These are phyloP conservation scores for Pocillopora verrucosa DNA, from an alignment of 64 coral and sea anemone genomes.

Conservation along the genomic window DNA sequence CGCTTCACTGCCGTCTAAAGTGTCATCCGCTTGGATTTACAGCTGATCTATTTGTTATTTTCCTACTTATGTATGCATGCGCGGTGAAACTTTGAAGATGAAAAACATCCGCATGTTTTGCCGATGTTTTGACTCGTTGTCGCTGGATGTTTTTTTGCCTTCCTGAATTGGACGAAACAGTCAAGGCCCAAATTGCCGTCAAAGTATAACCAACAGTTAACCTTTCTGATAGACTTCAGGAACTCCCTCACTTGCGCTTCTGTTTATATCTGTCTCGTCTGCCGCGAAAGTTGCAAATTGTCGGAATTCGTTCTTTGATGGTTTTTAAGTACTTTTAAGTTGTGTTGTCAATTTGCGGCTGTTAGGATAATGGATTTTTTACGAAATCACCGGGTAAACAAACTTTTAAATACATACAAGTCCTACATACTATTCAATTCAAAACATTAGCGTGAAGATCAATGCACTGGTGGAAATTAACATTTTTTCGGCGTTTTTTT, in stretches of 20 bases:
- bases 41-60: slow-evolving; percentile 6
- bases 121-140: slow-evolving; percentile 24
- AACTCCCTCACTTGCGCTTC: neutral
- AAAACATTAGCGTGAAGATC: neutral
- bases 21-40: neutral
- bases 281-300: slow-evolving; percentile 35
- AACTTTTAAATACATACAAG: neutral
- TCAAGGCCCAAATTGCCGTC: neutral
- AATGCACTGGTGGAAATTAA: neutral
- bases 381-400: slow-evolving; percentile 15
- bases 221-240: neutral
- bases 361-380: slow-evolving; percentile 31
- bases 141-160: neutral
- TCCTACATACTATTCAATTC: neutral
- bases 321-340: slow-evolving; percentile 26
- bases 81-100: slow-evolving; percentile 46
- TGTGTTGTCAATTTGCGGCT: slow-evolving; percentile 45
- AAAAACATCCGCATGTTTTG: slow-evolving; percentile 31
- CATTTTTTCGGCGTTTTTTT: neutral
- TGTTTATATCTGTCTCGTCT: neutral
- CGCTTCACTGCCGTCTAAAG: neutral
- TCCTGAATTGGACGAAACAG: neutral
- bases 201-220: neutral
- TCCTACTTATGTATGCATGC: neutral
- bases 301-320: slow-evolving; percentile 42